Conservation (phyloP, 2,888 invertebrate species). For the Ellobium chinense region DNA sequence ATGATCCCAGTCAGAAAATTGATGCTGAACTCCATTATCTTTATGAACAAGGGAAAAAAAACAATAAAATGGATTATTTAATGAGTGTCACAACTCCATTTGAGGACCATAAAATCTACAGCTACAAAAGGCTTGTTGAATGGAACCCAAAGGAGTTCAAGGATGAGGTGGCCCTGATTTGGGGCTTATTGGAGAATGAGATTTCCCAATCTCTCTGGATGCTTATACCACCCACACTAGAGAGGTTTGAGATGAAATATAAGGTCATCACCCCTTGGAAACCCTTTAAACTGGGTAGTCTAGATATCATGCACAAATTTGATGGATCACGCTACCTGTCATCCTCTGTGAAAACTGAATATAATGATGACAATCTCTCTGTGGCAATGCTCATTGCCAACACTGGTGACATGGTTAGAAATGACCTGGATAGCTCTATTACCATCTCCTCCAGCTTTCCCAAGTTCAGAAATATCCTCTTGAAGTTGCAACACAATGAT, state of each 20-base stretch:
- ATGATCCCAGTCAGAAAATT: conserved; percentile 59
- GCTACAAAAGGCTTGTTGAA: conserved; percentile 5
- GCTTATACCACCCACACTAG: conserved; percentile 15
- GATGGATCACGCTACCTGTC: conserved; percentile 42
- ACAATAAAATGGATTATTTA: not conserved
- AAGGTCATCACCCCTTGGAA: conserved; percentile 25
- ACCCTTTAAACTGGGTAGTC: not conserved
- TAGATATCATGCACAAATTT: conserved; percentile 40
- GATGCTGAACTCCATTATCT: conserved; percentile 41
- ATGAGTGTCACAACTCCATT: conserved; percentile 35
- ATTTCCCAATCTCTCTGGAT: conserved; percentile 24
- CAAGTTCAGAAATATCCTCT: not conserved
- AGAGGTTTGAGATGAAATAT: conserved; percentile 35
- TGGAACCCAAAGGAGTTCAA: not conserved
- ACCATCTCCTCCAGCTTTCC: conserved; percentile 38
- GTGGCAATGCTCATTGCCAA: conserved; percentile 27
- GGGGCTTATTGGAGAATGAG: conserved; percentile 30
- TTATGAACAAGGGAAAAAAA: conserved; percentile 1
- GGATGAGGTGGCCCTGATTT: conserved; percentile 32
- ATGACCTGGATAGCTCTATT: conserved; percentile 17
- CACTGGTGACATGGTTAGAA: conserved; percentile 33
- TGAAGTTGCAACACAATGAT: conserved; percentile 43
- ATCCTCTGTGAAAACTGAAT: conserved; percentile 1
- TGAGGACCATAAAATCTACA: conserved; percentile 31
- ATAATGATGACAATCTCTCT: conserved; percentile 38